Evolutionary conservation across 2,113 vertebrate species (phyloP).

Genomic region (Sebastes fasciatus): DNA sequence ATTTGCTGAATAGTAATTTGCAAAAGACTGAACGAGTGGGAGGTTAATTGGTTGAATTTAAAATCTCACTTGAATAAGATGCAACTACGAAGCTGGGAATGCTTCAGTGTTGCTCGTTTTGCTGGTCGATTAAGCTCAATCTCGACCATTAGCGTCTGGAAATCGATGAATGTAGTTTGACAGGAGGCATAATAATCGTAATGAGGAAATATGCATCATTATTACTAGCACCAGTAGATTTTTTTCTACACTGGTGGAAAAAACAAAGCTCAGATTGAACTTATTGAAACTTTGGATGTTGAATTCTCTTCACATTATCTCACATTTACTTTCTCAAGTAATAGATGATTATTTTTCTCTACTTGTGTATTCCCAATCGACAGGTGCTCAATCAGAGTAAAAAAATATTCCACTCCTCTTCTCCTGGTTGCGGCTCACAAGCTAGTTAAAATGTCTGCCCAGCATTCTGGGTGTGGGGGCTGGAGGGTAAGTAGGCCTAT

Average conservation of each 20-base stretch:
- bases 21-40: conserved; percentile 36
- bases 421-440: conserved; percentile 27
- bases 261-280: neutral
- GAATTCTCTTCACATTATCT: neutral
- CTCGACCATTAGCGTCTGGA: conserved; percentile 46
- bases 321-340: neutral
- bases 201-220: conserved; percentile 20
- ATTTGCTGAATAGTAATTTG: conserved; percentile 38
- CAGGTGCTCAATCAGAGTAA: conserved; percentile 44
- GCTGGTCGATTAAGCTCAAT: conserved; percentile 49
- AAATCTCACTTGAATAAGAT: conserved; percentile 38
- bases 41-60: conserved; percentile 48
- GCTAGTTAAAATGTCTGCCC: conserved; percentile 60
- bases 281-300: neutral
- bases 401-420: conserved; percentile 46
- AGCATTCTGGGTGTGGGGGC: conserved; percentile 20
- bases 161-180: conserved; percentile 9
- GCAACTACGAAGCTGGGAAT: conserved; percentile 22
- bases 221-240: neutral
- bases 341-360: conserved; percentile 1
- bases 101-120: conserved; percentile 40
- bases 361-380: neutral
- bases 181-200: neutral
- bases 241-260: neutral
- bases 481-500: conserved; percentile 30